phyloP scores from a whole-genome alignment of 2,888 invertebrate species.

The Agrotis puta region DNA sequence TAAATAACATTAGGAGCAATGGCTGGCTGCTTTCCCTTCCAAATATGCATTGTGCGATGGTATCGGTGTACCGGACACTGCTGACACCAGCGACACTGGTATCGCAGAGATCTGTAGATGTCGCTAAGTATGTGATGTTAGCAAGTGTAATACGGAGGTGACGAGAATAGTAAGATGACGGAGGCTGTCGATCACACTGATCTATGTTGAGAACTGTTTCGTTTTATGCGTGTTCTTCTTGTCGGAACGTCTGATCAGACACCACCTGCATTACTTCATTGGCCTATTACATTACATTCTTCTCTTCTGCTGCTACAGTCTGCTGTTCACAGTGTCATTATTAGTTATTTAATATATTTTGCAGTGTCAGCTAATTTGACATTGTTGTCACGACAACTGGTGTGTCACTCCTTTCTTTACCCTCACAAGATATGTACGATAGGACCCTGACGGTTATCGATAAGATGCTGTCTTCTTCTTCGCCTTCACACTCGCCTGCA shows the following conservation, averaged over 20 bases:
- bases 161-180: conserved; percentile 32
- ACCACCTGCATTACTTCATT: not conserved
- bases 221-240: not conserved
- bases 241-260: not conserved
- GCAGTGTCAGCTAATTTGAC: not conserved
- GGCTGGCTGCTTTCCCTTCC: conserved; percentile 52
- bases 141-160: conserved; percentile 40
- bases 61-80: conserved; percentile 45
- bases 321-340: not conserved
- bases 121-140: conserved; percentile 24
- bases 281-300: not conserved
- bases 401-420: not conserved
- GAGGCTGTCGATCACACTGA: not conserved
- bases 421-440: not conserved
- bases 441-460: too few relatives aligned
- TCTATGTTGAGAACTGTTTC: not conserved
- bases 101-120: conserved; percentile 41
- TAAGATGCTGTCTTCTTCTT: not conserved
- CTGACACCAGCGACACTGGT: conserved; percentile 24
- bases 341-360: not conserved
- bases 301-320: not conserved
- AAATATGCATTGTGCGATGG: conserved; percentile 61
- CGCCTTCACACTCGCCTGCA: not conserved
- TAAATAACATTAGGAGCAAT: conserved; percentile 62
- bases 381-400: not conserved